A percentile compares a stretch with the other conserved stretches of the same genome.
Evolutionary conservation across 2,888 invertebrate genomes (phyloP).

Genomic region (Lasioglossum pauxillum): DNA sequence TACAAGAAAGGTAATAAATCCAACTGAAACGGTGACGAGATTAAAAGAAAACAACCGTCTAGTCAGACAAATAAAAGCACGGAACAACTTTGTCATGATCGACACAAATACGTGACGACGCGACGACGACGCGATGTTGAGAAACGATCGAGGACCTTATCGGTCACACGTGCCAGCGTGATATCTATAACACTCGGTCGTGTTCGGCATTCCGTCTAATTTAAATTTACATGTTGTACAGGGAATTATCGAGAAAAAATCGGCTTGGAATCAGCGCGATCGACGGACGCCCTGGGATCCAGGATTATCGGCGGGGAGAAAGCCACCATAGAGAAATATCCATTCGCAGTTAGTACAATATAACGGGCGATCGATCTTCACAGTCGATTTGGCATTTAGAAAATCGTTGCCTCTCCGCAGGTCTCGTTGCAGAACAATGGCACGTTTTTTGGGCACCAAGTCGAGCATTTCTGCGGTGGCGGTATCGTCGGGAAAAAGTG

Average conservation of each 20-base stretch:
- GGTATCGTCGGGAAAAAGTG: constrained; percentile 71
- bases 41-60: neutral
- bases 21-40: neutral
- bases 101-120: neutral
- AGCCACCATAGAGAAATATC: constrained; percentile 75
- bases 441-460: constrained; percentile 74
- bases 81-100: neutral
- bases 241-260: constrained; percentile 61
- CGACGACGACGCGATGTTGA: neutral
- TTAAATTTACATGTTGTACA: constrained; percentile 48
- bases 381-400: constrained; percentile 65
- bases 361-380: constrained; percentile 63
- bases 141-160: neutral
- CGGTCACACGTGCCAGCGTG: neutral
- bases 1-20: neutral
- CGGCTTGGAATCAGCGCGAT: constrained; percentile 33
- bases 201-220: constrained; percentile 27
- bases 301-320: constrained; percentile 78
- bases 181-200: neutral
- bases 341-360: constrained; percentile 75
- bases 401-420: constrained; percentile 62
- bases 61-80: neutral
- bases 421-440: constrained; percentile 76
- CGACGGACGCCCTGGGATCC: constrained; percentile 18
- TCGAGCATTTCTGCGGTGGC: constrained; percentile 74